A percentile compares a stretch with the other conserved stretches of the same genome.
Evolutionary conservation across 2,888 invertebrate genomes (phyloP).

Genomic region (Lamellibrachia satsuma): DNA sequence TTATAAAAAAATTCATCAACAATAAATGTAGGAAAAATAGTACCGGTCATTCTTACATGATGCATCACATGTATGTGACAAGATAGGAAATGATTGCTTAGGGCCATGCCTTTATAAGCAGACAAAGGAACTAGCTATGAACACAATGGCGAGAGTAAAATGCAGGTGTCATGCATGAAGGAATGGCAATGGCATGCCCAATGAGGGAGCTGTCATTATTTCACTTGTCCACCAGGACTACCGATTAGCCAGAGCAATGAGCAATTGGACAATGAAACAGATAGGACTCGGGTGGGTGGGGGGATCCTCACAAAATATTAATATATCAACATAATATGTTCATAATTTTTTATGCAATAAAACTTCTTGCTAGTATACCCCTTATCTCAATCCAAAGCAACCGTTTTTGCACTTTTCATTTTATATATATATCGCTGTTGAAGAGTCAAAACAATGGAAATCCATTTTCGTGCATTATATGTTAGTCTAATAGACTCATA

Average conservation of each 20-base stretch:
- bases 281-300: neutral
- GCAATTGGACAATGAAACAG: neutral
- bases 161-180: neutral
- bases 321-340: neutral
- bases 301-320: neutral
- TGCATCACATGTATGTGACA: neutral
- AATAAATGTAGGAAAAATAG: neutral
- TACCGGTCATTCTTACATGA: neutral
- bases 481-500: no score
- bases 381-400: no score
- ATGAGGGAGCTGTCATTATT: neutral
- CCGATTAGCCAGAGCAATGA: neutral
- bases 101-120: neutral
- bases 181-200: neutral
- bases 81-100: neutral
- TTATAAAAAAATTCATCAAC: neutral
- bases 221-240: neutral
- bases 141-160: neutral
- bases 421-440: no score
- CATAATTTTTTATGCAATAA: no score
- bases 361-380: no score
- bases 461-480: no score
- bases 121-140: neutral
- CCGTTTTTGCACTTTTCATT: no score
- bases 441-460: no score